Conservation (phyloP, 2,797 vertebrate species). For the Coracias cyanogaster region DNA sequence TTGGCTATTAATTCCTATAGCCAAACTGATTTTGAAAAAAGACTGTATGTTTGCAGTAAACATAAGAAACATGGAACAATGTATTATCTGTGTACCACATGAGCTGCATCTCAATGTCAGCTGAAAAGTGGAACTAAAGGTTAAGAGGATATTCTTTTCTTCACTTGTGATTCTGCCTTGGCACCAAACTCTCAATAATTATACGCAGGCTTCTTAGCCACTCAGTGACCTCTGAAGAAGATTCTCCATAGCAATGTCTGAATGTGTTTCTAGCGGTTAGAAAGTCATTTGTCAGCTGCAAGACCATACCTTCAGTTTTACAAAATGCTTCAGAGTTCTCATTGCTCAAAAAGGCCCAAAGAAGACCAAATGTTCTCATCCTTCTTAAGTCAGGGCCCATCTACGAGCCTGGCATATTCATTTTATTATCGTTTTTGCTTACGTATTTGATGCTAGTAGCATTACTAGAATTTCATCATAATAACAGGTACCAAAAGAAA, state of each 20-base stretch:
- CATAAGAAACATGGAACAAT: neutral
- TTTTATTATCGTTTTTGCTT: neutral
- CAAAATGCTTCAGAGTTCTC: neutral
- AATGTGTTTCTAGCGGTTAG: neutral
- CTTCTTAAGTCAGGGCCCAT: neutral
- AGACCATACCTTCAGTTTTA: neutral
- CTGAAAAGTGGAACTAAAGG: neutral
- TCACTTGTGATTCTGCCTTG: neutral
- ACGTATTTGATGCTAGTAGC: neutral
- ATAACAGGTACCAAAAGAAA: neutral
- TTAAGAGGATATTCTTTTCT: neutral
- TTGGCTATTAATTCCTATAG: slow-evolving; percentile 24
- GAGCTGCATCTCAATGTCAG: neutral
- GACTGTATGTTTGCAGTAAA: neutral
- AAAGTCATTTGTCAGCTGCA: neutral
- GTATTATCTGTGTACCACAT: neutral
- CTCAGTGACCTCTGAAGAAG: neutral
- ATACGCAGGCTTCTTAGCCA: neutral
- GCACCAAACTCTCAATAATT: neutral
- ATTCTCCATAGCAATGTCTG: neutral
- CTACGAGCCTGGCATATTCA: neutral
- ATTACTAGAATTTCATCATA: neutral
- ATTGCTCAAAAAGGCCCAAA: neutral
- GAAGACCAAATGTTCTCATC: neutral
- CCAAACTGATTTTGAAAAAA: neutral